phyloP scores from a whole-genome alignment of 2,113 vertebrate genomes.

The Tetrao urogallus region DNA sequence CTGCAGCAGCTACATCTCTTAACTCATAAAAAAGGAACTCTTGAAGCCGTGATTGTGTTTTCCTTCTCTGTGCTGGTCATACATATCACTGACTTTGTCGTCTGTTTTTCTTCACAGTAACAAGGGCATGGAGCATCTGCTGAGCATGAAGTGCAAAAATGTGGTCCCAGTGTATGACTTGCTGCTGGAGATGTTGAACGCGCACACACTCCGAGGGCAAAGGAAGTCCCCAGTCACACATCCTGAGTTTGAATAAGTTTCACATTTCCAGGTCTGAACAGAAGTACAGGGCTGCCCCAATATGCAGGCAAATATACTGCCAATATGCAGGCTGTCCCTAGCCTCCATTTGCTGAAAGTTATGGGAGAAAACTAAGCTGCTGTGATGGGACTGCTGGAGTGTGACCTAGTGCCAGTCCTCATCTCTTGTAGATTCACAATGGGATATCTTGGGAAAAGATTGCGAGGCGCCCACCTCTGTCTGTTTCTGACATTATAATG shows the following conservation, averaged over 20 bases:
- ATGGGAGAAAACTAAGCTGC: background rate
- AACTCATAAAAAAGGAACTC: background rate
- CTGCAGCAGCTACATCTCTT: background rate
- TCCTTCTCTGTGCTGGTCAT: background rate
- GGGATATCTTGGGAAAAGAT: background rate
- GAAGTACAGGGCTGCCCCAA: background rate
- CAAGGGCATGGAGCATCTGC: slow-evolving; percentile 97
- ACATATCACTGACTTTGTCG: background rate
- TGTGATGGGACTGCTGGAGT: background rate
- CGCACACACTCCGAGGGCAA: slow-evolving; percentile 83
- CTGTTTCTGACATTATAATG: background rate
- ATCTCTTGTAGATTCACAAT: background rate
- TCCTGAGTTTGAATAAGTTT: slow-evolving; percentile 27
- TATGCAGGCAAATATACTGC: background rate
- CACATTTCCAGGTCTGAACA: background rate
- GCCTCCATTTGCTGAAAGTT: background rate
- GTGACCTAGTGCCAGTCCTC: background rate
- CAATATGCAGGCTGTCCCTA: background rate
- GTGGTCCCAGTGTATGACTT: slow-evolving; percentile 94
- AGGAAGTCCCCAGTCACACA: slow-evolving; percentile 67
- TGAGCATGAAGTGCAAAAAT: slow-evolving; percentile 96
- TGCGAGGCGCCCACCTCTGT: background rate
- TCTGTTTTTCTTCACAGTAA: slow-evolving; percentile 80
- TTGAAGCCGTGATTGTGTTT: fast-evolving
- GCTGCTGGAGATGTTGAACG: slow-evolving; percentile 96